Evolutionary conservation across 2,888 invertebrate genomes (phyloP), one percentile per base, ranked within the genome.

Genomic region (Altica lythri): DNA sequence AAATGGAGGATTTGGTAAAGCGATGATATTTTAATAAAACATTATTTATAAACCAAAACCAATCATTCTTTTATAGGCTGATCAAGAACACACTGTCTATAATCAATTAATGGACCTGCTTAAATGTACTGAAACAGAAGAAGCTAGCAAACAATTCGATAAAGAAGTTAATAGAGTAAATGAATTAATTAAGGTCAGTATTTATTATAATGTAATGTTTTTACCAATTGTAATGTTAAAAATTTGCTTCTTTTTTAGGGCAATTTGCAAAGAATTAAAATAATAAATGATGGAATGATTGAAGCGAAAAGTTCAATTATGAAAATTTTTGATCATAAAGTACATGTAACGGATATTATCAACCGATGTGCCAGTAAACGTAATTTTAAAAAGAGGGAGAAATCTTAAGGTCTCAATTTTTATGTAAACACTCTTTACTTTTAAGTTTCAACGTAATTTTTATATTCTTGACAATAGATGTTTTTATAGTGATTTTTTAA

Each of bases 261-360:
- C 44, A 95, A 95, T 77, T 89, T 95, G 75, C 96, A 97, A 78
- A 84, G 96, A 47, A 92, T 94, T 75, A 92, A 90, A 80, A 88
- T 95, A 58, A 91, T 95, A 34, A 89, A 90, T 60, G 95, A 96
- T 72, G 94, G 95, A 59, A 88, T 95, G 77, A 83, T 85, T 58
- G 96, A 96, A 73, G 92, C 95, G 1, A 88, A 90, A 66, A 83
- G 85, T 56, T 92, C 93, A 74, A 88, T 95, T 59, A 86, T 92
- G 74, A 89, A 92, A 70, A 89, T 95, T 57, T 90, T 95, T 71
- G 92, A 94, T 62, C 95, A 96, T 75, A 92, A 94, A 76, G 85
- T 85, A 46, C 89, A 90, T 66, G 91, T 95, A 29, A 85, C 88
- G 10, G 95, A 95, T 72, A 93, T 96, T 67, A 85, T 97, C 53